These are phyloP conservation scores for Chiridota heheva DNA, from an alignment of 35 echinoderm and acorn worm genomes.

Conservation along the genomic window DNA sequence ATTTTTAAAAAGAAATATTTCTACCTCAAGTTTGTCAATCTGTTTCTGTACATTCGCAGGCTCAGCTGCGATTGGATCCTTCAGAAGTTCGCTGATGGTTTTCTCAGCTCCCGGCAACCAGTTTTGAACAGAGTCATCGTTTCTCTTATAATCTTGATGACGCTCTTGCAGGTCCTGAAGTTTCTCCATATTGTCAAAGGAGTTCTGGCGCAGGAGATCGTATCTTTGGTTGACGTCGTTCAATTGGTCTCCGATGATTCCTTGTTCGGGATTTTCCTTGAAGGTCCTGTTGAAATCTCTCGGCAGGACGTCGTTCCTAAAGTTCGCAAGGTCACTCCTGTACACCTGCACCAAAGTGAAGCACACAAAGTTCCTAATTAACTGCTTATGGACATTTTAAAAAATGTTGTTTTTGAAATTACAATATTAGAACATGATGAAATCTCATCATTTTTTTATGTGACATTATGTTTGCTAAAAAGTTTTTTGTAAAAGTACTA, in stretches of 20 bases:
- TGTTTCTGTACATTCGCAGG: conserved; percentile 74
- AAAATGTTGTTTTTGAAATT: too few species aligned
- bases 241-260: conserved; percentile 61
- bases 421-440: too few species aligned
- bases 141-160: conserved; percentile 54
- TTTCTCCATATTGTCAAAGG: conserved; percentile 47
- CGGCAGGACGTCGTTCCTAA: conserved; percentile 64
- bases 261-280: conserved; percentile 72
- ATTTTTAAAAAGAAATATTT: conserved; percentile 5
- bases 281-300: conserved; percentile 67
- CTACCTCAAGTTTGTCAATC: conserved; percentile 82
- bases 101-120: conserved; percentile 88
- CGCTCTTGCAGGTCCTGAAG: conserved; percentile 62
- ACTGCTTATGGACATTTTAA: too few species aligned
- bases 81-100: conserved; percentile 37
- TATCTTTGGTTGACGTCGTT: conserved; percentile 57
- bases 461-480: too few species aligned
- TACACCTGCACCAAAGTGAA: conserved; percentile 47
- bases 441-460: too few species aligned
- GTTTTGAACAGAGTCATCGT: conserved; percentile 37
- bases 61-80: conserved; percentile 70
- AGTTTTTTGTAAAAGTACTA: too few species aligned
- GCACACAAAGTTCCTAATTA: background rate
- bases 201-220: conserved; percentile 56
- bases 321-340: conserved; percentile 60